phyloP scores from a whole-genome alignment of 2,797 vertebrate genomes.

The Spinus pinus region DNA sequence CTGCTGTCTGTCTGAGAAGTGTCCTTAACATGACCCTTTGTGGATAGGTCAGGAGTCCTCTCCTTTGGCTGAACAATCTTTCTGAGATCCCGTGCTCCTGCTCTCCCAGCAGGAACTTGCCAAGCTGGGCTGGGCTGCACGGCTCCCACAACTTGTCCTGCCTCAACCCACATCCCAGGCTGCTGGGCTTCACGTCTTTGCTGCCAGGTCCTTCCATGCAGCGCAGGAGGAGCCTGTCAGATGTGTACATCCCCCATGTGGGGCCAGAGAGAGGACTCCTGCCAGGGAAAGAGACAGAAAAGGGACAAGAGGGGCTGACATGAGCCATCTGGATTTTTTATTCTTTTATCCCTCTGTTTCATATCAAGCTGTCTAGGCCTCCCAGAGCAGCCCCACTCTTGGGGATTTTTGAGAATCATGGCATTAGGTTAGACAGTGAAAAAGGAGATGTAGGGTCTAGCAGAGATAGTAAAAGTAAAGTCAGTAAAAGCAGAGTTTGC shows the following conservation, averaged over 20 bases:
- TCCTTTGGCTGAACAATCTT: background rate
- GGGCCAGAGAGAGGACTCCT: background rate
- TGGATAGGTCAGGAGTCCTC: background rate
- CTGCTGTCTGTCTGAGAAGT: background rate
- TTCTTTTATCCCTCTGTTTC: background rate
- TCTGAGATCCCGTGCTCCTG: background rate
- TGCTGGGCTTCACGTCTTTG: background rate
- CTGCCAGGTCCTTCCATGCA: background rate
- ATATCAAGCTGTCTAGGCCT: background rate
- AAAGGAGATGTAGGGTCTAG: background rate
- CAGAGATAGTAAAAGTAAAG: background rate
- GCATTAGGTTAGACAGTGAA: background rate
- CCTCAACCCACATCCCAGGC: background rate
- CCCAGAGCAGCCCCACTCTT: background rate
- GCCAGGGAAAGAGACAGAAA: background rate
- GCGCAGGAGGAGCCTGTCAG: background rate
- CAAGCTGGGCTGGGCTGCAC: background rate
- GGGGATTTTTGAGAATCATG: background rate
- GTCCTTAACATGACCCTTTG: background rate
- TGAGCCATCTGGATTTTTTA: background rate
- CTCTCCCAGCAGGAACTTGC: background rate
- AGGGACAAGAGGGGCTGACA: background rate
- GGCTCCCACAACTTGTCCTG: background rate
- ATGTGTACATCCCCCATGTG: background rate
- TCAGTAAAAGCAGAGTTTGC: background rate